Conservation (phyloP, 1,140 invertebrate genomes). For the Drosophila novamexicana region DNA sequence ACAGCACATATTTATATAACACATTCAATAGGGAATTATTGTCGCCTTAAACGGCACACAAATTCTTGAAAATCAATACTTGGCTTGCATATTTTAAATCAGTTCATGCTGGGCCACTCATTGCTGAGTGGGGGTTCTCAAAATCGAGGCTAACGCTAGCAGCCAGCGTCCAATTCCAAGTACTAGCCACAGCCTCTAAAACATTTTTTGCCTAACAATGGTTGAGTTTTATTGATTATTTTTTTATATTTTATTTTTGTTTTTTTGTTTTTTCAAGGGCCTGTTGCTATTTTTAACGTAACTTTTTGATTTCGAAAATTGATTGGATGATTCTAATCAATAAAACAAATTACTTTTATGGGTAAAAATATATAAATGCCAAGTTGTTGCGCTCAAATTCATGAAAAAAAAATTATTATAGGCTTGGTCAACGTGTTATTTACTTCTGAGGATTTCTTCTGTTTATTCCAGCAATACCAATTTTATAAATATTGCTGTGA, state of each 20-base stretch:
- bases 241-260: slow-evolving; percentile 11
- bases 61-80: slow-evolving; percentile 72
- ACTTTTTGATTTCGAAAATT: neutral
- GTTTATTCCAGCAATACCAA: no score
- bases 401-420: no score
- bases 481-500: no score
- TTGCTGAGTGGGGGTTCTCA: slow-evolving; percentile 46
- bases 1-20: slow-evolving; percentile 8
- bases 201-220: slow-evolving; percentile 55
- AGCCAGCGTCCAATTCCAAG: slow-evolving; percentile 3
- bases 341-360: no score
- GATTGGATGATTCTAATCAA: no score
- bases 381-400: no score
- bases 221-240: slow-evolving; percentile 75
- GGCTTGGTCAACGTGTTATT: no score
- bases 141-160: slow-evolving; percentile 48
- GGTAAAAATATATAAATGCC: no score
- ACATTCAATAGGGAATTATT: slow-evolving; percentile 32
- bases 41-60: slow-evolving; percentile 56
- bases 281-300: slow-evolving; percentile 31
- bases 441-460: no score
- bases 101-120: slow-evolving; percentile 24
- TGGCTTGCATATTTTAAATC: slow-evolving; percentile 51
- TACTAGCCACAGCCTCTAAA: slow-evolving; percentile 33
- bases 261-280: slow-evolving; percentile 20